phyloP scores from a whole-genome alignment of 2,888 invertebrate genomes.

The Tetragonisca angustula region DNA sequence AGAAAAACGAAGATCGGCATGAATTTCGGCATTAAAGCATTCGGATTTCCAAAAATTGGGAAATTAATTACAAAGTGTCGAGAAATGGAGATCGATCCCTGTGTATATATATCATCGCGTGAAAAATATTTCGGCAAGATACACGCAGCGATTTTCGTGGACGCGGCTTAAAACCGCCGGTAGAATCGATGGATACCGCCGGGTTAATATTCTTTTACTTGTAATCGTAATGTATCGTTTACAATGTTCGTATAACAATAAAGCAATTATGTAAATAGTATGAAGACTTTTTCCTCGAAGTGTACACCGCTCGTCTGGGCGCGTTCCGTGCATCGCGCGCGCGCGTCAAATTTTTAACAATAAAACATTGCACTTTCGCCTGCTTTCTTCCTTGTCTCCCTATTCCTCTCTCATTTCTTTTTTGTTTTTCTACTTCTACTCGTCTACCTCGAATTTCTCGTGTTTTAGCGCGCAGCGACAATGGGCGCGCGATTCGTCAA shows the following conservation, averaged over 20 bases:
- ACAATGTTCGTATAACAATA: slow-evolving; percentile 74
- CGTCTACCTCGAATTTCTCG: background rate
- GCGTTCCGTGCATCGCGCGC: slow-evolving; percentile 68
- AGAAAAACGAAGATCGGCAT: background rate
- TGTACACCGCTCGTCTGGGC: slow-evolving; percentile 55
- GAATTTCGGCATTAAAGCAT: background rate
- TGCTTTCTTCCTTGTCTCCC: slow-evolving; percentile 32
- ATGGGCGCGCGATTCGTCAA: background rate
- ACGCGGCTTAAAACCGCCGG: slow-evolving; percentile 35
- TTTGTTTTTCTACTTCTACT: background rate
- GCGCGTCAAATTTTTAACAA: slow-evolving; percentile 57
- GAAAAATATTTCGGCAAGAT: slow-evolving; percentile 2
- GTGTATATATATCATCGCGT: background rate
- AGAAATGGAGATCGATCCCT: background rate
- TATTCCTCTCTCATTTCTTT: slow-evolving; percentile 8
- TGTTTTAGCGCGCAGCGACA: background rate
- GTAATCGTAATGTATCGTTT: slow-evolving; percentile 68
- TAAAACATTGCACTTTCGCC: slow-evolving; percentile 67
- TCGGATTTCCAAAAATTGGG: background rate
- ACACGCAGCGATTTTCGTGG: background rate
- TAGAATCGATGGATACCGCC: slow-evolving; percentile 65
- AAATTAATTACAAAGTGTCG: background rate
- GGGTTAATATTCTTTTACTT: slow-evolving; percentile 44
- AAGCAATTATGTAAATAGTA: slow-evolving; percentile 76
- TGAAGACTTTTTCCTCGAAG: slow-evolving; percentile 67